These are phyloP conservation scores for Poecilus cupreus DNA, from an alignment of 2,888 invertebrate genomes.

Conservation along the genomic window DNA sequence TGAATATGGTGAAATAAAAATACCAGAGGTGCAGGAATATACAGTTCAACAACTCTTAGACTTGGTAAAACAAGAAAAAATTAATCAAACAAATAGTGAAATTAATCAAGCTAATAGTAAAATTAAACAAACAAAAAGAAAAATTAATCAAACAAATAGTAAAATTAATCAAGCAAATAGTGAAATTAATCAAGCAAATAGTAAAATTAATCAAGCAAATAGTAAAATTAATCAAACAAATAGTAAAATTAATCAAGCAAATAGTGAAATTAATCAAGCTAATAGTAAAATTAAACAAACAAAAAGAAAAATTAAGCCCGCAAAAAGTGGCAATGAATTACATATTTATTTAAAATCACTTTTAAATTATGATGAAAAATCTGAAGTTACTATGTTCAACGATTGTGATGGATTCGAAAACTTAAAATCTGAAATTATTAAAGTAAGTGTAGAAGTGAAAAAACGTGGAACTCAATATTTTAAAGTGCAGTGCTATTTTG, in stretches of 20 bases:
- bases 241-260: too few relatives aligned
- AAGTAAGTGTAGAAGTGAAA: background rate
- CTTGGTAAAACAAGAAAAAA: background rate
- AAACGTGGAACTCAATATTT: constrained; percentile 15
- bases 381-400: background rate
- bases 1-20: background rate
- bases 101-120: too few relatives aligned
- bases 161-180: too few relatives aligned
- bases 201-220: too few relatives aligned
- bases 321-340: background rate
- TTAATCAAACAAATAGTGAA: background rate
- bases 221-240: too few relatives aligned
- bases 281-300: background rate
- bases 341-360: constrained; percentile 22
- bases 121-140: too few relatives aligned
- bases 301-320: background rate
- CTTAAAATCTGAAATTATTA: background rate
- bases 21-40: background rate
- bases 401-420: constrained; percentile 10
- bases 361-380: background rate
- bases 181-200: too few relatives aligned
- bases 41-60: constrained; percentile 10
- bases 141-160: too few relatives aligned
- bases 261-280: too few relatives aligned
- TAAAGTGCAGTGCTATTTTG: background rate